phyloP scores from a whole-genome alignment of 1,140 invertebrate genomes.

The Trichoplusia ni region DNA sequence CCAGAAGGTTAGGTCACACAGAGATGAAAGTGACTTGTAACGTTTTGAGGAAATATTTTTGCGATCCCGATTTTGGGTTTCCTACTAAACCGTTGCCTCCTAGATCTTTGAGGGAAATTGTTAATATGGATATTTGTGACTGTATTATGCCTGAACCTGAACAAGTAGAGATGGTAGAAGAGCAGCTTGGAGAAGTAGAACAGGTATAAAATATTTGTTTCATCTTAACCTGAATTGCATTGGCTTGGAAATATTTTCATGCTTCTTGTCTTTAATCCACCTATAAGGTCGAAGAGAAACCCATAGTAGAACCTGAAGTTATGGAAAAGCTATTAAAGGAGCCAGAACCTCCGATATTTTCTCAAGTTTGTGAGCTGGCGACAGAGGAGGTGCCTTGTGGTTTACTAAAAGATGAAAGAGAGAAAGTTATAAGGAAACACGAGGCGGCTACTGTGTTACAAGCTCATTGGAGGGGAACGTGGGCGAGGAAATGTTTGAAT shows the following conservation, averaged over 20 bases:
- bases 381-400: conserved; percentile 59
- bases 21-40: conserved; percentile 50
- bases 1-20: conserved; percentile 38
- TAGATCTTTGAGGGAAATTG: conserved; percentile 46
- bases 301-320: conserved; percentile 39
- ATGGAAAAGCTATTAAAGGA: conserved; percentile 45
- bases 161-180: conserved; percentile 48
- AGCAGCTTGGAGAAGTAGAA: conserved; percentile 38
- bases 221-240: no score
- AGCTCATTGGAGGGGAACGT: conserved; percentile 63
- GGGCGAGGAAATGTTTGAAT: conserved; percentile 58
- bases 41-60: conserved; percentile 55
- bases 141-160: conserved; percentile 61
- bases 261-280: no score
- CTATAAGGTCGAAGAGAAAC: conserved; percentile 53
- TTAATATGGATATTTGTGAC: conserved; percentile 58
- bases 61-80: conserved; percentile 69
- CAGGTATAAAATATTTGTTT: neutral
- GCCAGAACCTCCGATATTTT: conserved; percentile 41
- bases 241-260: no score
- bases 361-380: conserved; percentile 56
- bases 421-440: conserved; percentile 55
- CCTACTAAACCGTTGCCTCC: conserved; percentile 45
- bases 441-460: conserved; percentile 65
- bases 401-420: conserved; percentile 56